Evolutionary conservation across 2,888 invertebrate species (phyloP).

Genomic region (Drosophila nigricruria): DNA sequence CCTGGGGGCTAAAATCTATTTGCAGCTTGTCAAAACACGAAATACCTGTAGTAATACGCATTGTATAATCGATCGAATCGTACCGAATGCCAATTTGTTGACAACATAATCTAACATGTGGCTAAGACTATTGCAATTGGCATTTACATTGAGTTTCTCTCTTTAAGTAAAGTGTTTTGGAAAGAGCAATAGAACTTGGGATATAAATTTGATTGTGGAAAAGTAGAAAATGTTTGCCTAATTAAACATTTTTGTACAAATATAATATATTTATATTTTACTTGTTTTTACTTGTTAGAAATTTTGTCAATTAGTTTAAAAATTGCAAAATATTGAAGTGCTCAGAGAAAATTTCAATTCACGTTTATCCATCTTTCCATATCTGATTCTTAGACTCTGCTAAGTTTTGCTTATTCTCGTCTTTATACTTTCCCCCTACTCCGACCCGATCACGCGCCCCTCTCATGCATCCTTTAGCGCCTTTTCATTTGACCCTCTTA

Average conservation of each 20-base stretch:
- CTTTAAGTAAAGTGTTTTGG: not conserved
- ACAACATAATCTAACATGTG: constrained; percentile 11
- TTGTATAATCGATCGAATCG: constrained; percentile 31
- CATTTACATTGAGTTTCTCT: not conserved
- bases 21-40: constrained; percentile 11
- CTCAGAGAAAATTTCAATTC: too few species aligned
- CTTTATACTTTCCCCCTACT: not conserved
- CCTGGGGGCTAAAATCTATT: constrained; percentile 6
- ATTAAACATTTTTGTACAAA: too few species aligned
- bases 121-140: not conserved
- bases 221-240: too few species aligned
- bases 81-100: constrained; percentile 21
- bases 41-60: constrained; percentile 22
- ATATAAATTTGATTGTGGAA: not conserved
- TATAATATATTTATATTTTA: too few species aligned
- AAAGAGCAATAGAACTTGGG: not conserved
- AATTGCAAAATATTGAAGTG: too few species aligned
- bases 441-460: not conserved
- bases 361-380: not conserved
- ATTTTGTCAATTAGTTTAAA: too few species aligned
- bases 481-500: not conserved
- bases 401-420: not conserved
- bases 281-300: too few species aligned
- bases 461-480: not conserved
- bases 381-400: not conserved